Conservation (phyloP, 2,888 invertebrate species). For the Tetragonula carbonaria region DNA sequence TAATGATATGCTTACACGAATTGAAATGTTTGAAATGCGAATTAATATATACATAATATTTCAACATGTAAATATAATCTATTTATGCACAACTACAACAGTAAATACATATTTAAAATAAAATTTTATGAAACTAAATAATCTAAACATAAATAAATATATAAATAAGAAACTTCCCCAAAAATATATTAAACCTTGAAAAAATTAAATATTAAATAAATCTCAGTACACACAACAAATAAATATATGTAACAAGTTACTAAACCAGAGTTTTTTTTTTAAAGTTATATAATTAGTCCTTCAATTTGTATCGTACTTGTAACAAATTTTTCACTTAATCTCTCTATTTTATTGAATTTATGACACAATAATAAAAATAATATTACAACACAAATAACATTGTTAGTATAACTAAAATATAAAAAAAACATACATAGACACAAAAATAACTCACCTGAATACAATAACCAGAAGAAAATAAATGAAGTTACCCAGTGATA, state of each 20-base stretch:
- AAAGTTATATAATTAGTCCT: background rate
- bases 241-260: constrained; percentile 20
- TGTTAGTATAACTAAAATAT: constrained; percentile 4
- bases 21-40: background rate
- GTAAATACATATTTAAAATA: constrained; percentile 2
- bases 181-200: constrained; percentile 1
- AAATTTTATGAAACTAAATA: constrained; percentile 7
- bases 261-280: constrained; percentile 1
- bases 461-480: constrained; percentile 79
- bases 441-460: constrained; percentile 78
- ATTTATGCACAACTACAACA: constrained; percentile 14
- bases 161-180: background rate
- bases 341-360: background rate
- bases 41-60: constrained; percentile 1
- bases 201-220: background rate
- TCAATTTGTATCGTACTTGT: background rate
- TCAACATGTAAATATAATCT: background rate
- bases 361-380: background rate
- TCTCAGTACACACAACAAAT: background rate
- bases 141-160: background rate
- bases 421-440: constrained; percentile 44
- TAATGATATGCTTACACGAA: background rate
- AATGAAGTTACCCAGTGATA: constrained; percentile 75
- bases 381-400: background rate
- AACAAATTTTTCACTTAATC: background rate